Conservation (phyloP, 92 coral and sea anemone species). For the Meandrina meandrites region DNA sequence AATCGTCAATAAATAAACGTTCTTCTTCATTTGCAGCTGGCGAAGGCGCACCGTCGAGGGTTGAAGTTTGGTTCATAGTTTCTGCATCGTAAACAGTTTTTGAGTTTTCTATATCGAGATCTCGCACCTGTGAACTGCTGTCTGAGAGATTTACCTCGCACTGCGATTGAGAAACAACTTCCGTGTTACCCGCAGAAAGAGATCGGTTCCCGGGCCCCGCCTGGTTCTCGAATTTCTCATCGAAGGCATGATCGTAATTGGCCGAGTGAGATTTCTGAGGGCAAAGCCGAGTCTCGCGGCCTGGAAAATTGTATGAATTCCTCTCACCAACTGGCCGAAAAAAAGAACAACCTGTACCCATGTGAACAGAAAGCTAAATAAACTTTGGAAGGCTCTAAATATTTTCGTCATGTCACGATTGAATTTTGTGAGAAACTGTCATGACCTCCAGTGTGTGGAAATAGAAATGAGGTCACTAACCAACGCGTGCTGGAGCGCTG, state of each 20-base stretch:
- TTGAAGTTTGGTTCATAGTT: not conserved
- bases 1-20: not conserved
- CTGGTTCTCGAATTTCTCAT: not conserved
- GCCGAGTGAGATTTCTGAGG: not conserved
- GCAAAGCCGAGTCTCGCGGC: slow-evolving; percentile 4
- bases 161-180: slow-evolving; percentile 26
- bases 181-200: not conserved
- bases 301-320: slow-evolving; percentile 37
- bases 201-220: not conserved
- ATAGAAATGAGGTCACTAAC: not conserved
- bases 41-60: not conserved
- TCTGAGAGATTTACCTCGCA: not conserved
- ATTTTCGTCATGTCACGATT: not conserved
- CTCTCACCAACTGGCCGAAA: slow-evolving; percentile 12
- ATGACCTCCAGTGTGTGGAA: no score
- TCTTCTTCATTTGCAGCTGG: not conserved
- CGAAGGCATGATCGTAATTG: not conserved
- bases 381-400: not conserved
- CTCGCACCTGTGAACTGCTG: not conserved
- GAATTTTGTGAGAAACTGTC: not conserved
- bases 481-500: no score
- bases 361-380: not conserved
- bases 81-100: not conserved
- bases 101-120: slow-evolving; percentile 7
- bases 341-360: slow-evolving; percentile 53